phyloP scores from a whole-genome alignment of 2,888 invertebrate genomes.

The Dinocampus coccinellae region DNA sequence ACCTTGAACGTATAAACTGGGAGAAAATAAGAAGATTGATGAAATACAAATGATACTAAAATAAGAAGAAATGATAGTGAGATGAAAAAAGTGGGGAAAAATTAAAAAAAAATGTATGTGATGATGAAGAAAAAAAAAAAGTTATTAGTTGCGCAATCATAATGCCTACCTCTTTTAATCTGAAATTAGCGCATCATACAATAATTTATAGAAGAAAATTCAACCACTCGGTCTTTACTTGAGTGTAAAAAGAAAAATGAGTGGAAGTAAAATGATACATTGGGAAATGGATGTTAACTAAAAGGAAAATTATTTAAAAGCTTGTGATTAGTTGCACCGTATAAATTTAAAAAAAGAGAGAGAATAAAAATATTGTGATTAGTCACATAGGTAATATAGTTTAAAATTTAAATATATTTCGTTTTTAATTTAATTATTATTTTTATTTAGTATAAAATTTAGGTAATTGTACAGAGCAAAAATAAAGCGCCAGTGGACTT shows the following conservation, averaged over 20 bases:
- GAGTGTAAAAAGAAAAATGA: not conserved
- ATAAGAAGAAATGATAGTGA: not conserved
- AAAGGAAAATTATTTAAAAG: not conserved
- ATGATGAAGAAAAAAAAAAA: not conserved
- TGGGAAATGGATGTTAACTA: not conserved
- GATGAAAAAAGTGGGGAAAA: not conserved
- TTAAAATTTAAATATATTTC: not conserved
- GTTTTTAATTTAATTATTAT: not conserved
- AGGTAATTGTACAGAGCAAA: not conserved
- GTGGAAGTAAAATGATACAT: not conserved
- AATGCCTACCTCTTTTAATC: slow-evolving; percentile 5
- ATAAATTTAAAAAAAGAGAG: not conserved
- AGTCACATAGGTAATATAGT: not conserved
- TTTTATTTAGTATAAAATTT: no score
- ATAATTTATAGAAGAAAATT: not conserved
- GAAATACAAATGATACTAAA: not conserved
- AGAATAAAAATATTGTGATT: not conserved
- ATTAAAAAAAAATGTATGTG: no score
- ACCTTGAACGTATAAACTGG: slow-evolving; percentile 43
- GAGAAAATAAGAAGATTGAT: not conserved
- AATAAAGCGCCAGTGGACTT: not conserved
- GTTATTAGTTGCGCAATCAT: not conserved
- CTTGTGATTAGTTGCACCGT: not conserved
- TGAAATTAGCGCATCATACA: not conserved
- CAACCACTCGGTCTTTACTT: not conserved